Conservation (phyloP, 2,797 vertebrate genomes). For the Botia almorhae region DNA sequence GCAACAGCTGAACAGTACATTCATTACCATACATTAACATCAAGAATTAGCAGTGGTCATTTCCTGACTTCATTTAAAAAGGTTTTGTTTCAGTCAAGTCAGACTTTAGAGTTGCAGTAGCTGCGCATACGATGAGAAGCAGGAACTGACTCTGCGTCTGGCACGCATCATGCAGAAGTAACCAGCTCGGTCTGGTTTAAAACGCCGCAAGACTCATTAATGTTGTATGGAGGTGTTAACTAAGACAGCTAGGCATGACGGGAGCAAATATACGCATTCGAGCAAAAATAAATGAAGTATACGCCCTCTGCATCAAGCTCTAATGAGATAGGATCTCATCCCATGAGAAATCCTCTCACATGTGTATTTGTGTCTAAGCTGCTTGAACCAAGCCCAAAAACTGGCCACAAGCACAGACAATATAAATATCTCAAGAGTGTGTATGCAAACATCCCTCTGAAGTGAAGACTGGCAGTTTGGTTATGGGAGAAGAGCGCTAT, state of each 20-base stretch:
- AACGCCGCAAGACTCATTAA: neutral
- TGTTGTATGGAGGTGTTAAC: conserved; percentile 4
- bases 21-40: no score
- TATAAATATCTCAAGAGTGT: conserved; percentile 25
- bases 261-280: conserved; percentile 6
- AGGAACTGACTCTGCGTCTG: neutral
- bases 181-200: neutral
- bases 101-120: neutral
- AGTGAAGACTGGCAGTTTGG: conserved; percentile 1
- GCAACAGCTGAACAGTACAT: no score
- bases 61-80: no score
- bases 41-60: no score
- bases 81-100: no score
- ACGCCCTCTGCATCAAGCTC: neutral
- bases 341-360: neutral
- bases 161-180: neutral
- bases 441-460: conserved; percentile 20
- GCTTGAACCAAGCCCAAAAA: neutral
- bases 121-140: neutral
- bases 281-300: conserved; percentile 16
- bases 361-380: neutral
- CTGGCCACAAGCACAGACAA: neutral
- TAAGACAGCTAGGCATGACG: neutral
- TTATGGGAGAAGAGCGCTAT: conserved; percentile 33
- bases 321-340: neutral